Evolutionary conservation across 2,797 vertebrate species (phyloP), one percentile per base, ranked within the genome.

Genomic region (Cirrhinus mrigala): DNA sequence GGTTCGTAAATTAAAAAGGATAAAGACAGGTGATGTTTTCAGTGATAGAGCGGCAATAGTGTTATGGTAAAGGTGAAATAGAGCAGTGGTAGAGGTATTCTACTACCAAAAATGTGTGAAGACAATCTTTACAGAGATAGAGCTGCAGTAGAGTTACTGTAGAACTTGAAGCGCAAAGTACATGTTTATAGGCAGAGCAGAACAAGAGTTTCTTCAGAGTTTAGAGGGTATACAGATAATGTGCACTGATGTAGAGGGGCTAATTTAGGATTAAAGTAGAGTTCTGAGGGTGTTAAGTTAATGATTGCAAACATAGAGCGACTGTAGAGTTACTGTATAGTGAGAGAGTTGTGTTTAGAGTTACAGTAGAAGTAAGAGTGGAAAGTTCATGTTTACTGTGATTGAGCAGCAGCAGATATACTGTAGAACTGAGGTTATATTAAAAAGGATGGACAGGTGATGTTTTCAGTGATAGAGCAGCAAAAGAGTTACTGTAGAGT

Each of bases 31-130:
- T 27, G 18, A 80, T 56, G 22, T 81, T 44, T 44, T 27, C 3
- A 18, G 11, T 58, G 10, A 44, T 70, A 82, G 60, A 88, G 71
- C 73, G 85, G 83, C 85, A 82, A 83, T 66, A 70, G 66, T 87
- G 89, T n/a, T 18, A 24, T 29, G 12, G 7, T 54, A 52, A 27
- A 80, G 18, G 22, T 52, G 6, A 68, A 20, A 18, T 18, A 18
- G 76, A 62, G 40, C 56, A 29, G 4, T 6, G 1, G 24, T 68
- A 27, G 24, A 64, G 12, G 12, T 68, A 68, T 18, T 68, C 0
- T 37, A 68, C 3, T 37, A 16, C 29, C 1, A 10, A 68, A 9
- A 37, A 62, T 11, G n/a, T 27, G 58, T 62, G 58, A 11, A 62
- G 11, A 5, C 12, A 2, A 62, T 62, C 16, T 7, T 54, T 54